A percentile compares a stretch with the other conserved stretches of the same genome.
Conservation (phyloP, 2,113 vertebrate species). For the Pelodiscus sinensis region DNA sequence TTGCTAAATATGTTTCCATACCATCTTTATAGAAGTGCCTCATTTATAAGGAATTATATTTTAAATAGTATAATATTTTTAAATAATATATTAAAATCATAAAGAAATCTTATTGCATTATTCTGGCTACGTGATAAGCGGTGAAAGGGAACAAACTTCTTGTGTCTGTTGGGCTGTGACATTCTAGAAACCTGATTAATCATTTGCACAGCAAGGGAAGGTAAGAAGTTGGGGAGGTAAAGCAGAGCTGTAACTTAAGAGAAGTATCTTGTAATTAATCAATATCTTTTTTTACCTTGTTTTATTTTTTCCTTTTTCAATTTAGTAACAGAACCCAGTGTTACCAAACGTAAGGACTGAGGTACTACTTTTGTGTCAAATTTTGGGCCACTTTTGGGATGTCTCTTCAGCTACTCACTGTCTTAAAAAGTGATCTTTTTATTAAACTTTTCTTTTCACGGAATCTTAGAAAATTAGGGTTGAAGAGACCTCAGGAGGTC, state of each 20-base stretch:
- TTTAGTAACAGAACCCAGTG: neutral
- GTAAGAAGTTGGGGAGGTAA: neutral
- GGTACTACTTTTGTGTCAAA: neutral
- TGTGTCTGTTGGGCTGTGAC: neutral
- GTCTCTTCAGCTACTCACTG: neutral
- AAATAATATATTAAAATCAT: neutral
- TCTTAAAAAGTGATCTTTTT: constrained; percentile 26
- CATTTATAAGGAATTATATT: neutral
- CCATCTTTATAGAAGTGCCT: neutral
- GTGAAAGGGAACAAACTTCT: neutral
- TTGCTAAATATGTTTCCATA: neutral
- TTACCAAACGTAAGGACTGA: neutral
- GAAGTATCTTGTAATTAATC: constrained; percentile 46
- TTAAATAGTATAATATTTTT: neutral
- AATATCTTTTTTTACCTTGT: constrained; percentile 23
- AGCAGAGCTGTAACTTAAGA: constrained; percentile 44
- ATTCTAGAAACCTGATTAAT: constrained; percentile 24
- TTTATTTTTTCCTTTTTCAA: constrained; percentile 20
- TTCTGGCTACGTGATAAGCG: neutral
- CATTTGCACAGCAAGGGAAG: neutral
- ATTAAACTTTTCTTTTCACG: neutral
- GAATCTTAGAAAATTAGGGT: too few relatives aligned
- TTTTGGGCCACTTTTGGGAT: neutral
- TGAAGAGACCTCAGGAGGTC: too few relatives aligned
- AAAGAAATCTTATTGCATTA: neutral